Percentiles rank a stretch among this genome's conserved stretches.
Evolutionary conservation across 2,113 vertebrate genomes (phyloP).

Genomic region (Carollia perspicillata): DNA sequence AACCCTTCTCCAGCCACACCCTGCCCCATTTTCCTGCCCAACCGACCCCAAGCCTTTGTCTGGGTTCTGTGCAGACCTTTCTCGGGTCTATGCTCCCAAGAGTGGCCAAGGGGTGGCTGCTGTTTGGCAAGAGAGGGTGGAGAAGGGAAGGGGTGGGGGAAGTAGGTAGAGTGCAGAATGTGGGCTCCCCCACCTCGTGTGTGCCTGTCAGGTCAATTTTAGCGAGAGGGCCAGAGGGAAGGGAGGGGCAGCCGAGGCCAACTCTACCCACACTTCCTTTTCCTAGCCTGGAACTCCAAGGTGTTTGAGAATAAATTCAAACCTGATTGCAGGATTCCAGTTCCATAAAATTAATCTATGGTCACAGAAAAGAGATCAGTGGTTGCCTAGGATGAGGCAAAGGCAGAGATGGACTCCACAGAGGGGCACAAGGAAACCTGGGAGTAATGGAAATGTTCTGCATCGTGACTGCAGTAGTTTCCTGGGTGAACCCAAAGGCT

Average conservation of each 20-base stretch:
- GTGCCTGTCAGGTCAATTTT: not conserved
- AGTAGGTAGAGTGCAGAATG: not conserved
- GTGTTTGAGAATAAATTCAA: not conserved
- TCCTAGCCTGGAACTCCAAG: not conserved
- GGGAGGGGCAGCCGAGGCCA: not conserved
- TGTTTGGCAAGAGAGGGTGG: not conserved
- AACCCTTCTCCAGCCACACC: not conserved
- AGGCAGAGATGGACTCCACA: not conserved
- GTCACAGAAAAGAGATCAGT: not conserved
- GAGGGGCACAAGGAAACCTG: not conserved
- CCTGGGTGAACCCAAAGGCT: not conserved
- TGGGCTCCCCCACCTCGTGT: fast-evolving
- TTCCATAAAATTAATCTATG: not conserved
- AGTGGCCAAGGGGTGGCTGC: not conserved
- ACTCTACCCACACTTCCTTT: not conserved
- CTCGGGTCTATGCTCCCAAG: not conserved
- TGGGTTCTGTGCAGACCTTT: not conserved
- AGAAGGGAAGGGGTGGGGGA: not conserved
- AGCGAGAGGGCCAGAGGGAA: not conserved
- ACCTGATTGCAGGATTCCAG: not conserved
- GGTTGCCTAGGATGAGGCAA: not conserved
- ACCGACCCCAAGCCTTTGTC: not conserved
- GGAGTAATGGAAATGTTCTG: not conserved
- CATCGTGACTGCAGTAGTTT: not conserved
- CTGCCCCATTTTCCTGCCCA: not conserved